Evolutionary conservation across 2,797 vertebrate species (phyloP).

Genomic region (Ambastaia sidthimunki): DNA sequence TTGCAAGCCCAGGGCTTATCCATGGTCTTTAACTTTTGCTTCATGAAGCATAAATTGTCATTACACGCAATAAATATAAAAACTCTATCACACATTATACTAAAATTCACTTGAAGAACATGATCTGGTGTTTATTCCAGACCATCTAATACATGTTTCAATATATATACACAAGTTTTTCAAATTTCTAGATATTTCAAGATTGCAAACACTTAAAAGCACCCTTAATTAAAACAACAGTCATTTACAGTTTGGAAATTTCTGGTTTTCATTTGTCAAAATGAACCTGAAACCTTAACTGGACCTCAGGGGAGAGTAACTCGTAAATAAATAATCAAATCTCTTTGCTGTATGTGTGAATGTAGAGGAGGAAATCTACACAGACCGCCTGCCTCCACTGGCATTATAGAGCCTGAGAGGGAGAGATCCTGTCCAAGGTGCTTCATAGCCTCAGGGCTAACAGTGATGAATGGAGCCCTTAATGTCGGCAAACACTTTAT

Average conservation of each 20-base stretch:
- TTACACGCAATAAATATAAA: no score
- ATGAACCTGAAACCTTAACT: slow-evolving; percentile 2
- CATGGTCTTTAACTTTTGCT: no score
- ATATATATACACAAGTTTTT: no score
- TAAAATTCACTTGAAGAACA: no score
- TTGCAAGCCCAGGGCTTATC: no score
- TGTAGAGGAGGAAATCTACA: slow-evolving; percentile 15
- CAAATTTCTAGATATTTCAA: no score
- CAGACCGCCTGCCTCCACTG: slow-evolving; percentile 52
- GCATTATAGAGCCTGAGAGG: slow-evolving; percentile 66
- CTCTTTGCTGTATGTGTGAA: slow-evolving; percentile 21
- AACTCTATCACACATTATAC: no score
- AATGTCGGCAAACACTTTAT: slow-evolving; percentile 86
- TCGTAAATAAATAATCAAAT: slow-evolving; percentile 39
- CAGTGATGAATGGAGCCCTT: slow-evolving; percentile 85
- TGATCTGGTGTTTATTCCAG: no score
- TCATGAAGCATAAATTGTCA: no score
- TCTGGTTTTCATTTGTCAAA: neutral
- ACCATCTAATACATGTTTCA: no score
- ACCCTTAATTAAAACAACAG: no score
- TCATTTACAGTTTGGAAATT: neutral
- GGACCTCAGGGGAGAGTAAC: slow-evolving; percentile 22
- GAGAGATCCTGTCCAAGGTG: slow-evolving; percentile 75
- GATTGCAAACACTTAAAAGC: no score
- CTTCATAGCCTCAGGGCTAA: slow-evolving; percentile 80